These are phyloP conservation scores for Anabas testudineus DNA, from an alignment of 2,797 vertebrate genomes.

Conservation along the genomic window DNA sequence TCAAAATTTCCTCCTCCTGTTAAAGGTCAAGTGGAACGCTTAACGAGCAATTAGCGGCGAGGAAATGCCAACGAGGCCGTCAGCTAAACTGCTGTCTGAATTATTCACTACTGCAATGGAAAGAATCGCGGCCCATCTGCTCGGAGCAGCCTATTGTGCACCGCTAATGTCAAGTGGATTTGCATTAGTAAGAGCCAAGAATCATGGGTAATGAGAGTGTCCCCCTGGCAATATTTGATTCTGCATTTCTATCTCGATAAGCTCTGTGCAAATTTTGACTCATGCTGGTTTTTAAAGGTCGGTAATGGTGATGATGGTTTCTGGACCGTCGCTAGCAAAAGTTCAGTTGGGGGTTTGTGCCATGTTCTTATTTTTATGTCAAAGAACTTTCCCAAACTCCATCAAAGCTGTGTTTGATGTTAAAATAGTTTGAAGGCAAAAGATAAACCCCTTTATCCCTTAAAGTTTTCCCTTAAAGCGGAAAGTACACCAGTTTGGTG, in stretches of 20 bases:
- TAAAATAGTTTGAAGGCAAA: no score
- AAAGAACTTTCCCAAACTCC: no score
- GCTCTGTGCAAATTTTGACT: not conserved
- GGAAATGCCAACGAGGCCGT: conserved; percentile 56
- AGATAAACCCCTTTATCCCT: no score
- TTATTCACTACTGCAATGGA: conserved; percentile 59
- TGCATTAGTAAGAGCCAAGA: conserved; percentile 30
- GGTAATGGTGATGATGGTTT: not conserved
- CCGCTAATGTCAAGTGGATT: conserved; percentile 54
- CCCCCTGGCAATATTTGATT: not conserved
- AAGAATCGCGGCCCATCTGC: conserved; percentile 31
- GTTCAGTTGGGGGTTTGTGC: no score
- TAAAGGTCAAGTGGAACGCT: conserved; percentile 65
- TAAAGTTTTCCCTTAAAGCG: no score
- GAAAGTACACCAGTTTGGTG: no score
- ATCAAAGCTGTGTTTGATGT: no score
- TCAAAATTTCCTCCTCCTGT: conserved; percentile 28
- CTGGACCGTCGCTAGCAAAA: no score
- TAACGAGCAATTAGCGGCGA: conserved; percentile 67
- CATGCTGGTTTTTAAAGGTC: conserved; percentile 14
- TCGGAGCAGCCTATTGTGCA: conserved; percentile 46
- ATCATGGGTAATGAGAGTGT: conserved; percentile 41
- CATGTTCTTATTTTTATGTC: not conserved
- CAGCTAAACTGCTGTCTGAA: conserved; percentile 55
- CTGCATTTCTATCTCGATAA: conserved; percentile 2